Evolutionary conservation across 2,888 invertebrate species (phyloP), one percentile per base, ranked within the genome.

Genomic region (Choristoneura rosaceana): DNA sequence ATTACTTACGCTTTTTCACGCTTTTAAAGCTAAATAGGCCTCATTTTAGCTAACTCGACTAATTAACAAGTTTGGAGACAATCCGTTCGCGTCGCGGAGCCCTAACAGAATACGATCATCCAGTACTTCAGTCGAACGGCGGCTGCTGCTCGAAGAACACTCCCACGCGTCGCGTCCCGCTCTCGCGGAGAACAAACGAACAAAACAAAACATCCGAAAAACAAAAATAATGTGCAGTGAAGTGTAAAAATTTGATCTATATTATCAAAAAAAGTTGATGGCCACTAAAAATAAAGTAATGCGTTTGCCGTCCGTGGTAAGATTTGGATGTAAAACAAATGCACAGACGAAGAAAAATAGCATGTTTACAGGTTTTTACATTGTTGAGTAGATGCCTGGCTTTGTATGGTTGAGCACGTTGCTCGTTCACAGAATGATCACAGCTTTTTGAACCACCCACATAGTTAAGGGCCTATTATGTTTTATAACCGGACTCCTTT

Each of bases 301-400:
- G 78, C 92, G 92, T 81, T 93, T 93, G 91, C 93, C 93, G 81
- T 93, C 93, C 80, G 93, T 93, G 93, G 93, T 93, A 93, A 93
- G 93, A 78, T 73, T 76, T 70, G 77, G 70, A 61, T 50, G 38
- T 55, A 55, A 55, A 55, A 73, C 65, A 70, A 66, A 68, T 50
- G 43, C 74, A 75, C 74, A 77, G 61, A 71, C 45, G 33, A 12
- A 45, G 14, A 58, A 25, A 70, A 64, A 61, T 87, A 85, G 93
- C 93, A 93, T 93, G 93, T 88, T 90, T 90, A 89, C 90, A 90
- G 90, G 90, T 90, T 87, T 91, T 90, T 91, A 91, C 91, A 90
- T 87, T 83, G 82, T 80, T 78, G 80, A 71, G 82, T 86, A 84
- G 84, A 78, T 80, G 87, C 84, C 81, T 86, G 82, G 86, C 87